Conservation (phyloP, 2,888 invertebrate species). For the Tinea pellionella region DNA sequence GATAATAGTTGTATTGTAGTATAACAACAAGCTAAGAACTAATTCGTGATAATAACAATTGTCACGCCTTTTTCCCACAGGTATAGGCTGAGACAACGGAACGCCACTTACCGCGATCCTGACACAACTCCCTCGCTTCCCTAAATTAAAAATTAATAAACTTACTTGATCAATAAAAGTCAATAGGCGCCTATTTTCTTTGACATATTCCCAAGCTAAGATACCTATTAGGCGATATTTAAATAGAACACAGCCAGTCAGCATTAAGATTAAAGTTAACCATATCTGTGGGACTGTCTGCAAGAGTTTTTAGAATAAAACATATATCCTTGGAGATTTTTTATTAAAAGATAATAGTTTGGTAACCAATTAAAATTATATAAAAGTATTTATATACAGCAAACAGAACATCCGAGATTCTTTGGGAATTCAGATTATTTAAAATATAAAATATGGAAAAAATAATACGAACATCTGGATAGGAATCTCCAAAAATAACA, state of each 20-base stretch:
- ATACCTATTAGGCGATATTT: constrained; percentile 46
- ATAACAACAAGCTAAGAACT: too few species aligned
- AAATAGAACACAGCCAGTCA: constrained; percentile 40
- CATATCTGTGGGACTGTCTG: constrained; percentile 38
- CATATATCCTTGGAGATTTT: too few species aligned
- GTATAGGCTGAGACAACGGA: too few species aligned
- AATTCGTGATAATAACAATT: too few species aligned
- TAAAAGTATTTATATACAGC: too few species aligned
- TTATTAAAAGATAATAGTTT: too few species aligned
- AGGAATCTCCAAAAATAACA: constrained; percentile 51
- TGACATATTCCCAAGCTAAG: constrained; percentile 46
- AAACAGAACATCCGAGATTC: too few species aligned
- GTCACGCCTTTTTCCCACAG: too few species aligned
- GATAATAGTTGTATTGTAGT: too few species aligned
- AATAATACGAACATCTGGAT: constrained; percentile 38
- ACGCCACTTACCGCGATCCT: too few species aligned
- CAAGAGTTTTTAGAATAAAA: too few species aligned
- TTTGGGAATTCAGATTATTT: background rate
- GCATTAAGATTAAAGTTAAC: constrained; percentile 41
- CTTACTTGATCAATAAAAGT: constrained; percentile 42
- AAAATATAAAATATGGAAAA: background rate
- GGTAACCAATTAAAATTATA: too few species aligned
- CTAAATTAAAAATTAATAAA: background rate
- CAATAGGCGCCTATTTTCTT: constrained; percentile 34
- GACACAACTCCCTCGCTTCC: constrained; percentile 12